phyloP scores from a whole-genome alignment of 2,113 vertebrate species.

The Ariopsis seemanni region DNA sequence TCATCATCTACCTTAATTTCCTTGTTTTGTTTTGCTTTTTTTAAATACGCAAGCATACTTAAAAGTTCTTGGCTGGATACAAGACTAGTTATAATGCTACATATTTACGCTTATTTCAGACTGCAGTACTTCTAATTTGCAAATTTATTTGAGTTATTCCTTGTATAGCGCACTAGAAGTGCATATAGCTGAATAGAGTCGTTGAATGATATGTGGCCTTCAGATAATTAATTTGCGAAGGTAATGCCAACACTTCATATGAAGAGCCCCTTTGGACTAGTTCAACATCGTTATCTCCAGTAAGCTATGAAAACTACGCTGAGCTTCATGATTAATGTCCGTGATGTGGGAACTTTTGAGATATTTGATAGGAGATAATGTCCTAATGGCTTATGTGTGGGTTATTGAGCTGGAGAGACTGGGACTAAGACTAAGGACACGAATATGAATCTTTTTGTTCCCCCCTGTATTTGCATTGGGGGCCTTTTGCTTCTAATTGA shows the following conservation, averaged over 20 bases:
- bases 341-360: conserved; percentile 53
- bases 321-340: conserved; percentile 9
- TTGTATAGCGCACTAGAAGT: background rate
- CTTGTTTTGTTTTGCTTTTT: background rate
- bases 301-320: background rate
- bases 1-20: no score
- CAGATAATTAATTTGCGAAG: background rate
- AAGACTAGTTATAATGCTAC: background rate
- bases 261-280: conserved; percentile 6
- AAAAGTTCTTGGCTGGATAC: background rate
- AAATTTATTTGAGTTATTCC: background rate
- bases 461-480: conserved; percentile 26
- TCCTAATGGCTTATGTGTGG: conserved; percentile 51
- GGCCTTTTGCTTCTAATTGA: conserved; percentile 53
- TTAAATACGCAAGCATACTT: no score
- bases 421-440: conserved; percentile 18
- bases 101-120: background rate
- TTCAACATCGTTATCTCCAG: conserved; percentile 14
- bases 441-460: conserved; percentile 40
- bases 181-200: background rate
- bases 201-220: background rate
- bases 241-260: conserved; percentile 4
- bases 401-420: conserved; percentile 34
- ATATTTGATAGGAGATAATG: conserved; percentile 46
- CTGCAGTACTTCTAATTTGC: background rate